These are phyloP conservation scores for Pangasius larnaudii DNA, from an alignment of 2,797 vertebrate genomes.

Conservation along the genomic window DNA sequence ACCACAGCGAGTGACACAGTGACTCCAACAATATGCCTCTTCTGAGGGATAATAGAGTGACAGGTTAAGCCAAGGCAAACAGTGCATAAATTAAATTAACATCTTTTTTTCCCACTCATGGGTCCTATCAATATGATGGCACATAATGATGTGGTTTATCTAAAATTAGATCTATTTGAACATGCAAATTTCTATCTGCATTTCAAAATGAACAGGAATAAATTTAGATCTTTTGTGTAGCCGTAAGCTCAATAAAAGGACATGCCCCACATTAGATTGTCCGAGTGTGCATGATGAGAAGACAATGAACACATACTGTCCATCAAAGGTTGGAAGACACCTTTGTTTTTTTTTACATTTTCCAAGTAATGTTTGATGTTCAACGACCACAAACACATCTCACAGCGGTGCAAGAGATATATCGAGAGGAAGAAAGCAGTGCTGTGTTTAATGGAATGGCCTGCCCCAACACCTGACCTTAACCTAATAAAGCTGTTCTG, in stretches of 20 bases:
- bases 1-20: slow-evolving; percentile 7
- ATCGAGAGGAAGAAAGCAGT: not conserved
- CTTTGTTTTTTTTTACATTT: not conserved
- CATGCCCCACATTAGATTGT: not conserved
- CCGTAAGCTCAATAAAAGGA: not conserved
- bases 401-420: not conserved
- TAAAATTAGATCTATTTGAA: slow-evolving; percentile 18
- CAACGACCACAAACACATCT: not conserved
- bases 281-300: not conserved
- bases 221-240: not conserved
- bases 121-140: not conserved
- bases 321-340: not conserved
- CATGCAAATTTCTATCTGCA: not conserved
- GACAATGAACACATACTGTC: not conserved
- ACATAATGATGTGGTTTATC: slow-evolving; percentile 21
- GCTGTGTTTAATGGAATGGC: slow-evolving; percentile 14
- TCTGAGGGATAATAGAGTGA: slow-evolving; percentile 16
- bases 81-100: slow-evolving; percentile 36
- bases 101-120: slow-evolving; percentile 1
- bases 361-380: not conserved
- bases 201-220: slow-evolving; percentile 6
- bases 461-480: not conserved
- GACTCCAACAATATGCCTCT: slow-evolving; percentile 30
- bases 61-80: slow-evolving; percentile 25
- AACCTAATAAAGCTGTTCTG: not conserved